These are phyloP conservation scores for Bhutanitis thaidina DNA, from an alignment of 2,888 invertebrate species.

Conservation along the genomic window DNA sequence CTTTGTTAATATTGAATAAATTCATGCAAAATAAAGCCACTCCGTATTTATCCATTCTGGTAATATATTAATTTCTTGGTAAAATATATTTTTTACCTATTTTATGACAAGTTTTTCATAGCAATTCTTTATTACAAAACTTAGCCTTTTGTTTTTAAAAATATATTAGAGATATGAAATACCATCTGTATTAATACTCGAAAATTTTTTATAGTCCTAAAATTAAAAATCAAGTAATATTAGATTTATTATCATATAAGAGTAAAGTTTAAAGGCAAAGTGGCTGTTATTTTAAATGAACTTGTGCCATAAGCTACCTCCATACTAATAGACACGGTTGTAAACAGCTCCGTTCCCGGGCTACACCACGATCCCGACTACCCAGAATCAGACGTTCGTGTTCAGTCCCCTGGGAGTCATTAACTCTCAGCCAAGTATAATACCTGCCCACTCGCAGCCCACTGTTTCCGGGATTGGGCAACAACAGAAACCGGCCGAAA, in stretches of 20 bases:
- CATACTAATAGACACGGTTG: not conserved
- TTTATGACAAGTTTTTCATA: too few species aligned
- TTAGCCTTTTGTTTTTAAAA: too few species aligned
- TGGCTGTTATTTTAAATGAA: not conserved
- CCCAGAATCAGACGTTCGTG: constrained; percentile 88
- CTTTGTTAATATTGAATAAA: too few species aligned
- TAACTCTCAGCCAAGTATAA: constrained; percentile 84
- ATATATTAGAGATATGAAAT: too few species aligned
- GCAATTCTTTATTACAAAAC: too few species aligned
- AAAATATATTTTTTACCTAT: too few species aligned
- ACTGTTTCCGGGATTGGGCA: constrained; percentile 70
- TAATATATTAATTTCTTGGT: too few species aligned
- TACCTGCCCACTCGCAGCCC: constrained; percentile 81
- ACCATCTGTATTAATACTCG: too few species aligned
- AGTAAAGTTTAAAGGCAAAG: too few species aligned
- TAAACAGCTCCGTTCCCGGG: constrained; percentile 83
- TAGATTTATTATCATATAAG: too few species aligned
- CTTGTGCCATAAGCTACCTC: not conserved
- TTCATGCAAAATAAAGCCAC: not conserved
- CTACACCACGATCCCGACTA: constrained; percentile 88
- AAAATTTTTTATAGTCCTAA: too few species aligned
- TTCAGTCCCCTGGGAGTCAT: constrained; percentile 86
- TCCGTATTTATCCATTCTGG: not conserved
- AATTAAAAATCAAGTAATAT: too few species aligned
- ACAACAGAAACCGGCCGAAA: constrained; percentile 81